Base-by-base conservation (phyloP, 2,888 invertebrate genomes). In the Heliconius charithonia region DNA sequence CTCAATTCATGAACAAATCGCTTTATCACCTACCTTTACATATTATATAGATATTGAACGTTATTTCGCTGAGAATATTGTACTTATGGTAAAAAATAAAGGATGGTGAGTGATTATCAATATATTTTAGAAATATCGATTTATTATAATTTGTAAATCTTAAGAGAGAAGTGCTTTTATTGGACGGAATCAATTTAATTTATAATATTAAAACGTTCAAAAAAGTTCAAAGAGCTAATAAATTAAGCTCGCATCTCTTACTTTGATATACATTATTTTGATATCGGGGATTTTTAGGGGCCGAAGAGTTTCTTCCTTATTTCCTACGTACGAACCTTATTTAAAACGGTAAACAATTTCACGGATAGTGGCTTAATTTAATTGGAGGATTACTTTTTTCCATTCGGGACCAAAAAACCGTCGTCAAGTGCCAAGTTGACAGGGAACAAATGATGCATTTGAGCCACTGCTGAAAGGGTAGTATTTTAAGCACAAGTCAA, bases 311-410 rank as follows among this genome's bases (percentile, higher is more conserved):
- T 41, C 63, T 63, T 74, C 76, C 70, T 78, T 78, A 75, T 81
- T 82, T 81, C 72, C 82, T 81, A 77, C 72, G 75, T 82, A 86
- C 67, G 78, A 86, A 85, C 86, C 88, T 86, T 87, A 89, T 89
- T 90, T 91, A 88, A 87, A 91, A 90, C 90, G 90, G 90, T 93
- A 92, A 93, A 93, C 92, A 93, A 93, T 94, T 93, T 93, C 90
- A 93, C 93, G 93, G 92, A 83, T 86, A 90, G 89, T 92, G 91
- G 88, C 90, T 92, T 89, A 89, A 93, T 93, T 92, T 93, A 93
- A 94, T 94, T 93, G 93, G 91, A 81, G 88, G 90, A 91, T 92
- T 92, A 92, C 91, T 93, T 92, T 29, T 93, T 91, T 89, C 86
- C 90, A 79, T 89, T 88, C 88, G 87, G 88, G 82, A 82, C 84